These are phyloP conservation scores for Hippocampus guttulatus DNA, from an alignment of 2,113 vertebrate species.

Conservation along the genomic window DNA sequence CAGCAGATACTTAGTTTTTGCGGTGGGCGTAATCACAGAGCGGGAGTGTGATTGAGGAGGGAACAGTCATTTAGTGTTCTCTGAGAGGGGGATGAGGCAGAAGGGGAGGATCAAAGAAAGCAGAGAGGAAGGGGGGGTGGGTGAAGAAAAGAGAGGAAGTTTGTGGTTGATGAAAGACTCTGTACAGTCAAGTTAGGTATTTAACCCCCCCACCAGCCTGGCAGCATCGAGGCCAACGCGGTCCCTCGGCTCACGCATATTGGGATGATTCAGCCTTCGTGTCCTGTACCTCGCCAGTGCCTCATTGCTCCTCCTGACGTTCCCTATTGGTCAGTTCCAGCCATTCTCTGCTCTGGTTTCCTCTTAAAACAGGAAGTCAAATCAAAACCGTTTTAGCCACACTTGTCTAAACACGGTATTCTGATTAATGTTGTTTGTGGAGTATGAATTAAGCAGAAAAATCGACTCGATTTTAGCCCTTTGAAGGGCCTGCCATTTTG, in stretches of 20 bases:
- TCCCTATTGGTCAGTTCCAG: slow-evolving; percentile 1
- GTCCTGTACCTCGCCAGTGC: background rate
- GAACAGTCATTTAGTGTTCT: slow-evolving; percentile 9
- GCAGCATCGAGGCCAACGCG: background rate
- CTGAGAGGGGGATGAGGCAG: background rate
- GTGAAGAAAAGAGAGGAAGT: slow-evolving; percentile 3
- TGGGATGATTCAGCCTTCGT: slow-evolving; percentile 5
- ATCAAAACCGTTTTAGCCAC: no score
- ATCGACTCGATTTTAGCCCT: no score
- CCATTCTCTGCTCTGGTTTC: background rate
- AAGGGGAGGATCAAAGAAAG: slow-evolving; percentile 2
- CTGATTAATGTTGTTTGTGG: no score
- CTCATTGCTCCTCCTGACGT: background rate
- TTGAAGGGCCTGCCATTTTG: no score
- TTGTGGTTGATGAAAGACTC: slow-evolving; percentile 8
- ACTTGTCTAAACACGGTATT: no score
- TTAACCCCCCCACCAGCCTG: background rate
- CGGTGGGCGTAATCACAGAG: slow-evolving; percentile 10
- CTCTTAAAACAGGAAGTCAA: background rate
- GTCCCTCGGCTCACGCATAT: background rate
- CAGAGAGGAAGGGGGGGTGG: background rate
- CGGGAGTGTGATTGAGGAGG: slow-evolving; percentile 1
- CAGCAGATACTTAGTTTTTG: slow-evolving; percentile 2
- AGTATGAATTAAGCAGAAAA: no score
- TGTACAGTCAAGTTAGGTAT: slow-evolving; percentile 8